phyloP scores from a whole-genome alignment of 2,113 vertebrate species.

The Menura novaehollandiae region DNA sequence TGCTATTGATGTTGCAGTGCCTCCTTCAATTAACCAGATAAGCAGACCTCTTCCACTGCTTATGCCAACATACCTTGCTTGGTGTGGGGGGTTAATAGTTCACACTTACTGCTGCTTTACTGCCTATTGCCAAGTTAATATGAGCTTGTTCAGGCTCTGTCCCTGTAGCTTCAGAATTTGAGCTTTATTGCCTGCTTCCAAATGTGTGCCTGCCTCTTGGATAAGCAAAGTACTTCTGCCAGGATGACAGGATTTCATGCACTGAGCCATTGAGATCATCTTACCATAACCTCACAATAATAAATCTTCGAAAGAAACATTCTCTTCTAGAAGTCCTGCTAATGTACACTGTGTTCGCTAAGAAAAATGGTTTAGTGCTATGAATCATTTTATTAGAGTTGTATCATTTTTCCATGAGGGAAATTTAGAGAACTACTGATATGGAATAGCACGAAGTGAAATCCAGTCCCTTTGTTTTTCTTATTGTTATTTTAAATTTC shows the following conservation, averaged over 20 bases:
- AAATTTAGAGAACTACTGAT: background rate
- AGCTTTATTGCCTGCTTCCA: background rate
- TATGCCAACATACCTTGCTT: background rate
- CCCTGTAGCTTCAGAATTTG: background rate
- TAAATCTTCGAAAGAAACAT: conserved; percentile 6
- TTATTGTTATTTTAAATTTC: background rate
- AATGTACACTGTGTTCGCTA: background rate
- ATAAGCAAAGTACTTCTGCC: conserved; percentile 2
- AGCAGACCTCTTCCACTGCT: background rate
- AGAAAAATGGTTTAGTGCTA: background rate
- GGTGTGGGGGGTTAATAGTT: background rate
- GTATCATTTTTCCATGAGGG: background rate
- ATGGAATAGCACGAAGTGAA: background rate
- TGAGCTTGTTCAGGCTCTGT: background rate
- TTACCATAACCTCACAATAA: background rate
- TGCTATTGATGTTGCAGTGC: background rate
- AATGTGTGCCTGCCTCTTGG: background rate
- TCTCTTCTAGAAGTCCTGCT: background rate
- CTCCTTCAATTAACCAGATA: background rate
- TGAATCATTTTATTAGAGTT: background rate
- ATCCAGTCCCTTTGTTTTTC: background rate
- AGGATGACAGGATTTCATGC: background rate
- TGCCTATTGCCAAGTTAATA: background rate
- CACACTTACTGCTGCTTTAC: background rate
- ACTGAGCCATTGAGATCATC: background rate